These are phyloP conservation scores for Tiliqua scincoides DNA, from an alignment of 2,113 vertebrate species.

Conservation along the genomic window DNA sequence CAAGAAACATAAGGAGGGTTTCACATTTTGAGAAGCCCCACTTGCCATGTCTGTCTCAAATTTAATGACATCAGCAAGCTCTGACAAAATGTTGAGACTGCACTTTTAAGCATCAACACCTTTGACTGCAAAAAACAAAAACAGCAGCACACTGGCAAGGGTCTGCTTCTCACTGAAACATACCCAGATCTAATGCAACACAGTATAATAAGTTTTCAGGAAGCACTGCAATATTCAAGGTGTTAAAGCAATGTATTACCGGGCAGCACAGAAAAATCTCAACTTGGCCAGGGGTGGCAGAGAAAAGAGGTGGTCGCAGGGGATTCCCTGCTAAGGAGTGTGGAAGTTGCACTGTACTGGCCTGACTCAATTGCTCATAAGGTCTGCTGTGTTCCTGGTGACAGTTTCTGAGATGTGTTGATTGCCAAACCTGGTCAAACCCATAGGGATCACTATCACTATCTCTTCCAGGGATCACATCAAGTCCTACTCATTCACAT, in stretches of 20 bases:
- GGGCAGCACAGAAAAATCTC: too few relatives aligned
- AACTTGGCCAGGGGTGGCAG: too few relatives aligned
- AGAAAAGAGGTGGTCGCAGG: too few relatives aligned
- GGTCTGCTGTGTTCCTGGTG: too few relatives aligned
- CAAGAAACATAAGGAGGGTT: background rate
- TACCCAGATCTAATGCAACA: background rate
- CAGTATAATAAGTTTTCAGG: background rate
- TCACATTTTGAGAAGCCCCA: background rate
- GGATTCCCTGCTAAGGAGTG: too few relatives aligned
- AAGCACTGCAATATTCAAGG: background rate
- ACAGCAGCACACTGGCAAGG: background rate
- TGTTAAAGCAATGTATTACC: background rate
- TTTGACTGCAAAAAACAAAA: background rate
- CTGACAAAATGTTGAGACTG: background rate
- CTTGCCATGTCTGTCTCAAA: background rate
- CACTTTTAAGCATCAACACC: background rate
- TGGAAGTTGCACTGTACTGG: too few relatives aligned
- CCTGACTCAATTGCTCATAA: too few relatives aligned
- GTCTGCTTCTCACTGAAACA: background rate
- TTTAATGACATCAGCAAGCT: background rate
- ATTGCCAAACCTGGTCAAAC: too few relatives aligned
- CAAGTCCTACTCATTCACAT: too few relatives aligned
- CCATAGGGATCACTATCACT: too few relatives aligned
- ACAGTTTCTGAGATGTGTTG: too few relatives aligned
- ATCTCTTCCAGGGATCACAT: too few relatives aligned